Percentiles rank a stretch among this genome's conserved stretches.
phyloP scores from a whole-genome alignment of 1,140 invertebrate genomes.

The Stenopsyche tienmushanensis region DNA sequence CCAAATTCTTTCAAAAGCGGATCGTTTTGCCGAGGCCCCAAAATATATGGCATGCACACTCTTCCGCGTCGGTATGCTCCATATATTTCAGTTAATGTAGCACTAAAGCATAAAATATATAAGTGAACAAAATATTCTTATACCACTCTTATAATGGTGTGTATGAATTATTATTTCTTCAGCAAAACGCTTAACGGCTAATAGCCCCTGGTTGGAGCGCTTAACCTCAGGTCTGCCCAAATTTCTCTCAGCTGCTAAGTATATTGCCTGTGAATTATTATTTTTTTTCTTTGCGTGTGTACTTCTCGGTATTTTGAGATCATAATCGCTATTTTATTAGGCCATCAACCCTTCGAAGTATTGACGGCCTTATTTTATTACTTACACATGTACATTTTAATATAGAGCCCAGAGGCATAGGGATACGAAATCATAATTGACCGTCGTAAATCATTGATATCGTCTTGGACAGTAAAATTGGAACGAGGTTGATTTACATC shows the following conservation, averaged over 20 bases:
- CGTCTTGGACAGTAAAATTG: no score
- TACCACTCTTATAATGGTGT: constrained; percentile 4
- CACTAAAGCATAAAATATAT: background rate
- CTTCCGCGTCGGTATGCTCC: no score
- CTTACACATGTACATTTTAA: no score
- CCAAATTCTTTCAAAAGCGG: no score
- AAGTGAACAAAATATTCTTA: background rate
- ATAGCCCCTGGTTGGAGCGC: constrained; percentile 14
- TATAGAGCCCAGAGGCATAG: no score
- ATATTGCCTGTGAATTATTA: constrained; percentile 24
- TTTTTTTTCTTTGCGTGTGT: background rate
- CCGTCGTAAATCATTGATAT: no score
- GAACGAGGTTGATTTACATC: no score
- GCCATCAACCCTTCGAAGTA: no score
- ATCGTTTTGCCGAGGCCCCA: no score
- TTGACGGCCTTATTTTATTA: no score
- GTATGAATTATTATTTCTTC: constrained; percentile 22
- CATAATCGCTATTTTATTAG: background rate
- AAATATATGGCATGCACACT: no score
- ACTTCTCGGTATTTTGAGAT: background rate
- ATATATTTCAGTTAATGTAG: background rate
- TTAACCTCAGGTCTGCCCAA: constrained; percentile 18
- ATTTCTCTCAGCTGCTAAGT: constrained; percentile 12
- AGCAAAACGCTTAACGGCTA: constrained; percentile 23
- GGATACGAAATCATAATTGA: no score